Percentiles rank a stretch among this genome's conserved stretches.
phyloP scores from a whole-genome alignment of 2,888 invertebrate genomes.

The Drosophila acutilabella region DNA sequence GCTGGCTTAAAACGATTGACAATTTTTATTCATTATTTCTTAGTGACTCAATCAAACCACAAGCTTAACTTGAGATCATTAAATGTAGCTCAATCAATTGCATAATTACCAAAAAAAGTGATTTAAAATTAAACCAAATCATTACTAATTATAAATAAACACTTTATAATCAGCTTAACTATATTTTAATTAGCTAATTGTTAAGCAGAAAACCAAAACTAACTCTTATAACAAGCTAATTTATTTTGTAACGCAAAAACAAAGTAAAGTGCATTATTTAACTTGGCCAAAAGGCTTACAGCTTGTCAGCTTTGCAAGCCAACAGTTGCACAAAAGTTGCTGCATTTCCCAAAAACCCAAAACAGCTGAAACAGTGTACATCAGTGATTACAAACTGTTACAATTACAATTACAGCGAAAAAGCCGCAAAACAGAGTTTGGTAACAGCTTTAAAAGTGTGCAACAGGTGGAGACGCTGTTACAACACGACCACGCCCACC shows the following conservation, averaged over 20 bases:
- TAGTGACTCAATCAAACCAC: no score
- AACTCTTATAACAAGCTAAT: not conserved
- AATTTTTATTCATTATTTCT: no score
- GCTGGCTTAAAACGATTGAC: no score
- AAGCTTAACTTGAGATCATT: no score
- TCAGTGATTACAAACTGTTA: slow-evolving; percentile 29
- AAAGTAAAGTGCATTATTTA: slow-evolving; percentile 19
- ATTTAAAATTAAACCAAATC: not conserved
- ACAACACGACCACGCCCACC: slow-evolving; percentile 48
- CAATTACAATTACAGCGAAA: slow-evolving; percentile 33
- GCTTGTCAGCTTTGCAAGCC: not conserved
- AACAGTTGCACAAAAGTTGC: slow-evolving; percentile 9
- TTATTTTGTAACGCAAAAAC: not conserved
- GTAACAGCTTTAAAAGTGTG: slow-evolving; percentile 30
- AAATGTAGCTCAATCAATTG: no score
- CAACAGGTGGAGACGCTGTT: slow-evolving; percentile 49
- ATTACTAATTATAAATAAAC: not conserved
- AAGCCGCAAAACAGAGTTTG: slow-evolving; percentile 43
- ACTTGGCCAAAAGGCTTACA: not conserved
- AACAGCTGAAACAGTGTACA: slow-evolving; percentile 10
- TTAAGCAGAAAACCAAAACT: not conserved
- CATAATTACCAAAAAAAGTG: not conserved
- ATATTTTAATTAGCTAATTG: not conserved
- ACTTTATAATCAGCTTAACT: slow-evolving; percentile 1
- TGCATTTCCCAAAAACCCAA: slow-evolving; percentile 8